Percentiles rank a stretch among this genome's conserved stretches.
phyloP scores from a whole-genome alignment of 1,140 invertebrate genomes.

The Triops cancriformis region DNA sequence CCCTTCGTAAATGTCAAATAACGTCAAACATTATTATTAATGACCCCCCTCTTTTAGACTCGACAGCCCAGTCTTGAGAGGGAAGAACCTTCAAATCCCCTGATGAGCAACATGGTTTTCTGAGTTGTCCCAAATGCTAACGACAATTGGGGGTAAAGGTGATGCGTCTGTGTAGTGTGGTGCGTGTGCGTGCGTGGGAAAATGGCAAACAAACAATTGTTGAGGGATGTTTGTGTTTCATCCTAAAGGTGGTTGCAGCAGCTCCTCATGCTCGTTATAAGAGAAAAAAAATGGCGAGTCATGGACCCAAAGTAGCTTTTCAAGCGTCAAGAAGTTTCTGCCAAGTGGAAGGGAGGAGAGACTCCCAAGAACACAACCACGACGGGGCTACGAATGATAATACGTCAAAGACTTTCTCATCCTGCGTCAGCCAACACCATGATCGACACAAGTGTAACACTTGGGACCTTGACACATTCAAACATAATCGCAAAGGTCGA shows the following conservation, averaged over 20 bases:
- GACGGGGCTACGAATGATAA: background rate
- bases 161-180: background rate
- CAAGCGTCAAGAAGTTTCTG: background rate
- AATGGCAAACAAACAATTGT: slow-evolving; percentile 3
- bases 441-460: background rate
- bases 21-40: background rate
- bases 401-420: background rate
- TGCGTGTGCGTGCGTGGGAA: slow-evolving; percentile 4
- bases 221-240: background rate
- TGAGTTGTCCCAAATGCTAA: background rate
- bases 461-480: background rate
- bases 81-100: background rate
- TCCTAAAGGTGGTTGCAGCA: slow-evolving; percentile 12
- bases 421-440: background rate
- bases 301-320: slow-evolving; percentile 8
- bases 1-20: background rate
- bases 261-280: background rate
- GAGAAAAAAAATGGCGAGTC: background rate
- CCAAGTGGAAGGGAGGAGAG: background rate
- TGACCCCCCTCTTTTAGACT: background rate
- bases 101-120: background rate
- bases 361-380: background rate
- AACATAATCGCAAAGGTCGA: background rate
- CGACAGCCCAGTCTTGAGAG: background rate
- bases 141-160: background rate